Base-by-base conservation (phyloP, 2,797 vertebrate species). In the Cyprinodon diabolis region DNA sequence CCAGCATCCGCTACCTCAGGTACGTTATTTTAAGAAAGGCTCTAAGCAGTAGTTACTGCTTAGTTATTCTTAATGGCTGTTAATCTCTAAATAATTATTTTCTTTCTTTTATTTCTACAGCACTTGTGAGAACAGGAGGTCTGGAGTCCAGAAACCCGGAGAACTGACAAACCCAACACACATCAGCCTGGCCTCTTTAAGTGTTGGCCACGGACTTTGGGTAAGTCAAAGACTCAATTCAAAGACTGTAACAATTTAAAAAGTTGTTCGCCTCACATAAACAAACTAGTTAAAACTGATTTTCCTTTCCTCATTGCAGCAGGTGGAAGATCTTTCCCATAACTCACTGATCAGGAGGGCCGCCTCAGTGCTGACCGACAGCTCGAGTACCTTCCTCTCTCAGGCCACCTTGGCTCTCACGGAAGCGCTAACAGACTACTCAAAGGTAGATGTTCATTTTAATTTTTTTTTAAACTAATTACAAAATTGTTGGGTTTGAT, bases 331-430 rank as follows among this genome's bases (percentile, higher is more conserved):
- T 75, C 97, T 99, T 19, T 96, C 96, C 52, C 96, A 97, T 0
- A 96, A 97, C 4, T 95, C 96, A 1, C 85, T 99, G 80, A 96
- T 97, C 91, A 95, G 91, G 63, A 95, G 97, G 82, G 97, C 98
- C 0, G 95, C 96, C 47, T 96, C 96, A 40, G 55, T 98, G 92
- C 95, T 98, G 15, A 96, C 96, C 14, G 97, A 99, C 76, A 96
- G 97, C 57, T 96, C 96, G 2, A 94, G 95, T 30, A 97, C 96
- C 0, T 97, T 97, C 85, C 96, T 99, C 72, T 98, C 97, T 21
- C 97, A 99, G 86, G 96, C 96, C 52, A 97, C 97, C 0, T 92
- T 97, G 1, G 97, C 97, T 0, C 69, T 98, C 68, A 93, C 96
- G 14, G 96, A 99, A 72, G 96, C 96, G 1, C 60, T 98, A 65